Evolutionary conservation across 2,888 invertebrate genomes (phyloP), one percentile per base, ranked within the genome.

Genomic region (Criorhina ranunculi): DNA sequence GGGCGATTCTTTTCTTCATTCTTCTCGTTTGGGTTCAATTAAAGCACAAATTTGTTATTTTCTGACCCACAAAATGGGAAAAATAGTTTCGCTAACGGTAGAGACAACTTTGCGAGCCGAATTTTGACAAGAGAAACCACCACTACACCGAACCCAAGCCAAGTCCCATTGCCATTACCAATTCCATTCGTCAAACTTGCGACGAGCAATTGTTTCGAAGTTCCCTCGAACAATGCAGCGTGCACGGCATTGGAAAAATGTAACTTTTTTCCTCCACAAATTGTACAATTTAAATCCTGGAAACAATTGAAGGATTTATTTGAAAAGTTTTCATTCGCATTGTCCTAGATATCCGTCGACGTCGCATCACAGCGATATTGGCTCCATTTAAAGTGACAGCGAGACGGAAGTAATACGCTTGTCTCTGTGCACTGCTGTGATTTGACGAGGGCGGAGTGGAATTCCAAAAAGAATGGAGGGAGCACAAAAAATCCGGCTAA

Each of bases 291-390:
- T 80, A 75, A 85, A 80, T 85, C 80, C 75, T 37, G 44, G 15
- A 70, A 79, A 85, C 85, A 80, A 80, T 80, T 66, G 85, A 85
- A 46, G 85, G 85, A 80, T 85, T 85, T 85, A 80, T 85, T 85
- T 85, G 80, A 76, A 85, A 85, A 85, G 75, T 85, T 85, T 80
- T 59, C 62, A 46, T 40, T 55, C 57, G 37, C 42, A 59, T 79
- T 79, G 83, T 85, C 70, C 78, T 37, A 83, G 60, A 82, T 78
- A 51, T 40, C 53, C 60, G 55, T 75, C 60, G 60, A 33, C 37
- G 40, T 57, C 67, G 51, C 55, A 73, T 83, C 57, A 24, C 37
- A 69, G 44, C 49, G 69, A 70, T 76, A 85, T 85, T 80, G 66
- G 80, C 76, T 85, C 75, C 59, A 80, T 80, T 85, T 85, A 60